Evolutionary conservation across 2,888 invertebrate species (phyloP), one percentile per base, ranked within the genome.

Genomic region (Dryocosmus kuriphilus): DNA sequence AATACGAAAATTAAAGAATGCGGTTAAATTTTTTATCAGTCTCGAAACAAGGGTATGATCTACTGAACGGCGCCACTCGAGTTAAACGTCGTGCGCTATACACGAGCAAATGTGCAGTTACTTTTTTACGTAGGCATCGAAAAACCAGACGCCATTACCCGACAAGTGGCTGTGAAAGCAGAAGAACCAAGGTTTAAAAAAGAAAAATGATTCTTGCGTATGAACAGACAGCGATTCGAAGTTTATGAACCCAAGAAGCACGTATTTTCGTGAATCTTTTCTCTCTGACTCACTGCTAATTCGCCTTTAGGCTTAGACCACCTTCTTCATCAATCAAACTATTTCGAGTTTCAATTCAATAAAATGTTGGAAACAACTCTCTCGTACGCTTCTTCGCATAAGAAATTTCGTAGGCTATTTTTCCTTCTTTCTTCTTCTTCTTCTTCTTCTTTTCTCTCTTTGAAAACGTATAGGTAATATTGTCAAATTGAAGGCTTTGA

Each of bases 81-180:
- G 32, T 63, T 63, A 63, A 63, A 63, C 62, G 32, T 63, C n/a
- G 62, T 32, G n/a, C 32, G 62, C 62, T 57, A 22, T 57, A 57
- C 38, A 22, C 41, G 32, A 30, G 32, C 63, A 67, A 67, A 67
- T 67, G 67, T 71, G 71, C 71, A 71, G 51, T 71, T 71, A 46
- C 71, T 27, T 51, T 46, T 71, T 71, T 30, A 71, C 71, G 27
- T 19, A 71, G 71, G 27, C 71, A 51, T 71, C 71, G 71, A 71
- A 71, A 71, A 71, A 71, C 30, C 30, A 71, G 71, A 71, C 51
- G 30, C 30, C 30, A 71, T 71, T 71, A 71, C 30, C 67, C 51
- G 30, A 71, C 51, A 71, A 71, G 46, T 51, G 41, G 27, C 71
- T 71, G 71, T 46, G 71, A 71, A 30, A 46, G 51, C 27, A 51